Base-by-base conservation (phyloP, 2,797 vertebrate genomes). In the Danio choprae region DNA sequence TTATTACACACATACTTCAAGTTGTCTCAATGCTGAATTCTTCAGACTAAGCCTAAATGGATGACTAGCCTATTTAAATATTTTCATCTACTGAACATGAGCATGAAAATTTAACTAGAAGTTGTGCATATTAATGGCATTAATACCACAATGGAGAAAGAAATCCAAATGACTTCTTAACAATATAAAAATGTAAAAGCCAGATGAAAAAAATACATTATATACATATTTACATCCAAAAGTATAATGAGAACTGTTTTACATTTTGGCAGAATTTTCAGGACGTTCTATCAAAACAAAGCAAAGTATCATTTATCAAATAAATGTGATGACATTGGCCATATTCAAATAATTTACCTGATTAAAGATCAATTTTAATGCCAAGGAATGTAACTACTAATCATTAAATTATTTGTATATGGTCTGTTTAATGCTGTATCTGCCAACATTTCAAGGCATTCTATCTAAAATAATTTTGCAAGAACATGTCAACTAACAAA, bases 31-130 rank as follows among this genome's bases (percentile, higher is more conserved):
- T 22, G 46, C 4, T n/a, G 12, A 50, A 46, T 64, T 12, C n/a
- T 59, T 15, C 51, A 59, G 51, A 55, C 53, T 59, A 6, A 7
- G 41, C 48, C 9, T 53, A 22, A 44, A 68, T 51, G 22, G 44
- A 41, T 67, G 43, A 81, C 46, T 56, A 65, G 41, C 29, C 38
- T 41, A 46, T 68, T 68, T 44, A 74, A 75, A 53, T 56, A 75
- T 40, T 48, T 64, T 62, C 53, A 36, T 75, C 16, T n/a, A 15
- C 53, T 69, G 18, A 74, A 69, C 15, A 20, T 20, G 41, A 74
- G 65, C 73, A 74, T 81, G 29, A 75, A 81, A 75, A 51, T 75
- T 29, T 69, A 51, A 81, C 55, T 58, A 16, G 16, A 16, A 40
- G 29, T 60, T 73, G 53, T 58, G 50, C 13, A 59, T 69, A 75